Evolutionary conservation across 2,888 invertebrate genomes (phyloP).

Genomic region (Onthophagus sagittarius): DNA sequence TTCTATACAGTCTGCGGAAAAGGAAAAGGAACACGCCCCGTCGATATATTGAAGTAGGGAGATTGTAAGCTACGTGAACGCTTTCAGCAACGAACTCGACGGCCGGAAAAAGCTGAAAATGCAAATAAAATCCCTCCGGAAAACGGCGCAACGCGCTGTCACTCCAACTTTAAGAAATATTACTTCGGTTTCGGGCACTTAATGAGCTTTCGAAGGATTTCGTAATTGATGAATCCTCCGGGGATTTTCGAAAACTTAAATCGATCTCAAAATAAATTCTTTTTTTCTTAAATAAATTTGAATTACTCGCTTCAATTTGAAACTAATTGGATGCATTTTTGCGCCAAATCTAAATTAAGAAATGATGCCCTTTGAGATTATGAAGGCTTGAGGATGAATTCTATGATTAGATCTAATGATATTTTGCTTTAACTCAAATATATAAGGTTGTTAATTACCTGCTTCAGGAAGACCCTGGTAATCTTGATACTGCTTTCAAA

Average conservation of each 20-base stretch:
- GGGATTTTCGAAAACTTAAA: not conserved
- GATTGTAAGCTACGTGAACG: not conserved
- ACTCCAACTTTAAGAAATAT: not conserved
- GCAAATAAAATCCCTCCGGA: conserved; percentile 9
- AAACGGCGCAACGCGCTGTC: not conserved
- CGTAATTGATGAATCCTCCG: not conserved
- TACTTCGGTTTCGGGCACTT: not conserved
- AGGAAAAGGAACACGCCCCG: not conserved
- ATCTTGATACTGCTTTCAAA: too few relatives aligned
- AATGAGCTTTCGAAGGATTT: not conserved
- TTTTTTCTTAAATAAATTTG: too few relatives aligned
- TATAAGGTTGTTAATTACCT: too few relatives aligned
- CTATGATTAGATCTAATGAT: too few relatives aligned
- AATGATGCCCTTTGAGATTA: too few relatives aligned
- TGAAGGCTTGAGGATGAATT: too few relatives aligned
- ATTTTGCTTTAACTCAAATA: too few relatives aligned
- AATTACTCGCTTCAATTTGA: too few relatives aligned
- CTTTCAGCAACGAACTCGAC: conserved; percentile 1
- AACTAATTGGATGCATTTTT: too few relatives aligned
- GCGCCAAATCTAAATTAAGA: too few relatives aligned
- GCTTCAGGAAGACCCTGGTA: too few relatives aligned
- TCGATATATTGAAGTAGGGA: not conserved
- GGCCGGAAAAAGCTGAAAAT: conserved; percentile 9
- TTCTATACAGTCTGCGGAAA: not conserved
- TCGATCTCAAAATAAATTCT: not conserved